Evolutionary conservation across 2,888 invertebrate genomes (phyloP).

Genomic region (Apamea anceps): DNA sequence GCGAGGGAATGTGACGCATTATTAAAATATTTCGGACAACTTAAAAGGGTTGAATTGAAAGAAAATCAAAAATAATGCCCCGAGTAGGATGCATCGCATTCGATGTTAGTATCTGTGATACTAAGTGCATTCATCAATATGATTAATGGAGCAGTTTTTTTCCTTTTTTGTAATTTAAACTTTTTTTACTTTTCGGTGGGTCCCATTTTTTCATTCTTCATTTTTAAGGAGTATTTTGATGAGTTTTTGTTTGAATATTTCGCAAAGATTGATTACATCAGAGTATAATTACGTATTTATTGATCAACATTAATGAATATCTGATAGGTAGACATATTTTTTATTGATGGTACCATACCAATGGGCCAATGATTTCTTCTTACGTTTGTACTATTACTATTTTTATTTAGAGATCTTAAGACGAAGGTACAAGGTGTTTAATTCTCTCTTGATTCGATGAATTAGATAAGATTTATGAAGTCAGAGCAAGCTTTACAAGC

Average conservation of each 20-base stretch:
- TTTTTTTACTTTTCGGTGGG: slow-evolving; percentile 73
- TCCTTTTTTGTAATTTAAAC: slow-evolving; percentile 77
- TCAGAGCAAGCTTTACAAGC: slow-evolving; percentile 84
- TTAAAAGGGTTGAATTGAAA: slow-evolving; percentile 74
- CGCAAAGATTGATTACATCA: slow-evolving; percentile 80
- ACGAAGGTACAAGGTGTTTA: slow-evolving; percentile 73
- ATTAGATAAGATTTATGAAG: slow-evolving; percentile 87
- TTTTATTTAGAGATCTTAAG: slow-evolving; percentile 70
- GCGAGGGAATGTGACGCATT: slow-evolving; percentile 54
- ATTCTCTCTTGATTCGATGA: slow-evolving; percentile 81
- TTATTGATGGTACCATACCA: slow-evolving; percentile 59
- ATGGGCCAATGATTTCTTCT: slow-evolving; percentile 65
- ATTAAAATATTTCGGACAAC: slow-evolving; percentile 76
- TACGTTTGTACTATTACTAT: slow-evolving; percentile 71
- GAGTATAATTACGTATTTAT: slow-evolving; percentile 71
- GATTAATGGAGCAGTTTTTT: slow-evolving; percentile 82
- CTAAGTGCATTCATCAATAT: slow-evolving; percentile 86
- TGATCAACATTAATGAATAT: slow-evolving; percentile 71
- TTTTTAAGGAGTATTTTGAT: slow-evolving; percentile 74
- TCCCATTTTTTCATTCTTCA: slow-evolving; percentile 73
- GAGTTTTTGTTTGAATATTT: slow-evolving; percentile 79
- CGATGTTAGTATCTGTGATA: slow-evolving; percentile 76
- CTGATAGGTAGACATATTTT: slow-evolving; percentile 53
- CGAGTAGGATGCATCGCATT: slow-evolving; percentile 67
- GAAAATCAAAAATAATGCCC: slow-evolving; percentile 74